Percentiles rank a stretch among this genome's conserved stretches.
phyloP scores from a whole-genome alignment of 2,888 invertebrate species.

The Amblyteles armatorius region DNA sequence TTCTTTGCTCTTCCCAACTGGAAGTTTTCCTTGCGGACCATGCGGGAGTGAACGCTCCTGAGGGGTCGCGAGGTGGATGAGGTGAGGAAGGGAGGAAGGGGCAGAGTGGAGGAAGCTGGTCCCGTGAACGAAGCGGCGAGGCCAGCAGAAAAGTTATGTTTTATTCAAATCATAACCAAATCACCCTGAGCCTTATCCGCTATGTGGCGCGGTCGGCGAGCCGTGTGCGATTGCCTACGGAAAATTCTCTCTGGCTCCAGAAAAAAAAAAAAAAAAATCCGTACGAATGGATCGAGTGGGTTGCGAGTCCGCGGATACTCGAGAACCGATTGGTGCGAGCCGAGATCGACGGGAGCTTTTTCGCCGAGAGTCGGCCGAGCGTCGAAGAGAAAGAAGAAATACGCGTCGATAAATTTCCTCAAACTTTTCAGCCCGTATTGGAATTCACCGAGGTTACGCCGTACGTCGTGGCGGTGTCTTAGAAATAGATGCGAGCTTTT shows the following conservation, averaged over 20 bases:
- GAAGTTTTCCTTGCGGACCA: constrained; percentile 54
- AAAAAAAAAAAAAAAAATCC: constrained; percentile 6
- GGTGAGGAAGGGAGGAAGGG: too few species aligned
- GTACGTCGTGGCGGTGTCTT: too few species aligned
- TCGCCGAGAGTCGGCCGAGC: background rate
- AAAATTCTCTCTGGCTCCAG: constrained; percentile 23
- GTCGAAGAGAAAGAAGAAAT: background rate
- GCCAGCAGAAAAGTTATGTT: constrained; percentile 60
- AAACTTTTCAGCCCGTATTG: constrained; percentile 64
- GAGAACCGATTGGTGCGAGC: constrained; percentile 32
- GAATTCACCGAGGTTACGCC: constrained; percentile 8
- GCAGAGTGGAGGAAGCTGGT: background rate
- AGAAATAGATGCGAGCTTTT: background rate
- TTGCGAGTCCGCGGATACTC: constrained; percentile 29
- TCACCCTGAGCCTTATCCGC: constrained; percentile 56
- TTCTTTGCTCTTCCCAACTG: constrained; percentile 59
- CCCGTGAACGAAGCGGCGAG: constrained; percentile 8
- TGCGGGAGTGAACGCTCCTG: constrained; percentile 18
- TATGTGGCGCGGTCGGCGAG: constrained; percentile 3
- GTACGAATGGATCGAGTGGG: background rate
- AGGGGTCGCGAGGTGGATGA: background rate
- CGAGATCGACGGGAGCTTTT: background rate
- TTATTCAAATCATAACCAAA: constrained; percentile 70
- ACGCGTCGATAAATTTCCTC: constrained; percentile 74
- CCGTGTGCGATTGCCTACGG: constrained; percentile 40